Base-by-base conservation (phyloP, 2,113 vertebrate species). In the Canis aureus region DNA sequence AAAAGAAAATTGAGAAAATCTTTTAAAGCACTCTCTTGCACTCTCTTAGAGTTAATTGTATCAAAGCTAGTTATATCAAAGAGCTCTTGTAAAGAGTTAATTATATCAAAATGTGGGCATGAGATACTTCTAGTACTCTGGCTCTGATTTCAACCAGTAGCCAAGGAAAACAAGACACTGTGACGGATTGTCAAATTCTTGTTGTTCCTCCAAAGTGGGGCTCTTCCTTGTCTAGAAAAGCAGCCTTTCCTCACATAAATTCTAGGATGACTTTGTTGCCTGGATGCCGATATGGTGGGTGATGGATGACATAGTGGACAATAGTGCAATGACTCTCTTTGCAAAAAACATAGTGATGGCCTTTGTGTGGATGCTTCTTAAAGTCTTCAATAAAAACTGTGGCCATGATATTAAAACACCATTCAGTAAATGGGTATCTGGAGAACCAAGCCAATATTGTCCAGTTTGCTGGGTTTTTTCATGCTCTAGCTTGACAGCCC, bases 391-490 rank as follows among this genome's bases (percentile, higher is more conserved):
- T 69, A 95, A 90, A 94, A 92, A 23, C 38, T 1, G 17, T 90
- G 49, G 64, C 13, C n/a, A 29, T 64, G 29, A 35, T 90, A 32
- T 95, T 89, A 84, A 92, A 51, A 76, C 0, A 0, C 62, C 83
- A 7, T 89, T 83, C 53, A 23, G 62, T 6, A 17, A 79, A 25
- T 93, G 66, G 55, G n/a, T 62, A 49, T 89, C 93, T 91, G 38
- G 79, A 97, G 79, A 91, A n/a, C 91, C 16, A 84, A 78, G 76
- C 20, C 38, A 57, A 3, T 73, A 55, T 83, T 95, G 79, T 74
- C 55, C 32, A 25, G 51, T 66, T 67, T 67, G 57, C 57, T 88
- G 32, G 8, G 12, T 32, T 66, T 86, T 60, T 4, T 23, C 3
- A 16, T 85, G 16, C 69, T 80, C 62, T 51, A 55, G 49, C 25